Evolutionary conservation across 2,888 invertebrate genomes (phyloP), one percentile per base, ranked within the genome.

Genomic region (Lycaena phlaeas): DNA sequence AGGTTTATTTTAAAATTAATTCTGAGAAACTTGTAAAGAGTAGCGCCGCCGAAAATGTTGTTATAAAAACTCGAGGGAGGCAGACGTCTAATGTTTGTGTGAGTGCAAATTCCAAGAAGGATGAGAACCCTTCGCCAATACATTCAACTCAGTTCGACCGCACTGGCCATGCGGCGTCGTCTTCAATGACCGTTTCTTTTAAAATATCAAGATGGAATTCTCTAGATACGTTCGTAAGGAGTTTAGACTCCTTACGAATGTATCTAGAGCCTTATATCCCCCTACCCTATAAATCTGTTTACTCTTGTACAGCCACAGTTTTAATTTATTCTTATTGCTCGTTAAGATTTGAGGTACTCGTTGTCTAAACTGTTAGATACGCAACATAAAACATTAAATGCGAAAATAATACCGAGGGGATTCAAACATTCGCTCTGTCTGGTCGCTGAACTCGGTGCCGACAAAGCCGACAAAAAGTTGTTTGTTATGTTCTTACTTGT

Each of bases 71-170:
- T 51, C 42, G 45, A 44, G 46, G 48, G 55, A 56, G 51, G 57
- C 50, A 51, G 58, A 57, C 51, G 53, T 59, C 59, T 62, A 56
- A 60, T 56, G 51, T 54, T 58, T 61, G 71, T 72, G 74, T 74
- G 76, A 63, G 77, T 74, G 71, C 67, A 64, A 78, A 75, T 79
- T 78, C 79, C 70, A 61, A 65, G 79, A 79, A 78, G 77, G 76
- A 69, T 66, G 63, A 64, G 65, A 66, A 68, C 68, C 66, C 61
- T 44, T 44, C 58, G 64, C 62, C 62, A 61, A 68, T 68, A 61
- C 68, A 59, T 70, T 72, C 67, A 71, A 70, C 69, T 67, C 61
- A 49, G 55, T 56, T 57, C 52, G 60, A 65, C 64, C 61, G 65
- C 57, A 61, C 62, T 54, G 52, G 42, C 49, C 48, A 48, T 54